Evolutionary conservation across 2,113 vertebrate species (phyloP).

Genomic region (Clinocottus analis): DNA sequence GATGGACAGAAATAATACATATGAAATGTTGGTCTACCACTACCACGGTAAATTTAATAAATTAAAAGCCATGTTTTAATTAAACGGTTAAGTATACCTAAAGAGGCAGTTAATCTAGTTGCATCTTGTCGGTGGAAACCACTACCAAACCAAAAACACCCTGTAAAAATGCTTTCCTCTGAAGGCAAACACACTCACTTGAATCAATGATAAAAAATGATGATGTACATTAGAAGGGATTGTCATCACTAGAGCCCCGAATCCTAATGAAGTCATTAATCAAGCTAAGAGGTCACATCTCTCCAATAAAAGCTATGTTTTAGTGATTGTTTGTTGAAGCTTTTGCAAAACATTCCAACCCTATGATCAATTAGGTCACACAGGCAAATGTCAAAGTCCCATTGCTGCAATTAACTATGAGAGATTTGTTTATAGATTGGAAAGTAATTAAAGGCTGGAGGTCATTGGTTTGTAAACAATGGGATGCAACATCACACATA

Average conservation of each 20-base stretch:
- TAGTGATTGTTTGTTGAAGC: constrained; percentile 52
- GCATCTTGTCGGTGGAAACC: constrained; percentile 5
- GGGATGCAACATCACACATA: constrained; percentile 2
- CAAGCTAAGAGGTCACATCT: constrained; percentile 41
- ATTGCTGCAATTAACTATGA: constrained; percentile 51
- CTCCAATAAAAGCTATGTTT: constrained; percentile 34
- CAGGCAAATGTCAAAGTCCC: constrained; percentile 62
- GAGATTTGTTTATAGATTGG: constrained; percentile 66
- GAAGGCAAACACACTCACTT: neutral
- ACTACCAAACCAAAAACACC: neutral
- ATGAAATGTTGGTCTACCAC: neutral
- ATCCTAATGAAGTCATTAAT: constrained; percentile 54
- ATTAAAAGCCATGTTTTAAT: constrained; percentile 8
- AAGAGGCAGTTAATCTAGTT: neutral
- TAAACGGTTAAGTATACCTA: neutral
- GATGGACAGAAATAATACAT: constrained; percentile 4
- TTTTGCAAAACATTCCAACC: constrained; percentile 41
- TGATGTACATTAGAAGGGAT: constrained; percentile 13
- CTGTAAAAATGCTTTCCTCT: neutral
- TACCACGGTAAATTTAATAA: neutral
- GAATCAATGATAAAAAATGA: constrained; percentile 34
- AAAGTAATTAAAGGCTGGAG: constrained; percentile 69
- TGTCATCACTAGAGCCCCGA: constrained; percentile 27
- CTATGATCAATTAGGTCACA: constrained; percentile 61
- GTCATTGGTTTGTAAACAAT: constrained; percentile 63